These are phyloP conservation scores for Poecilia velifera DNA, from an alignment of 2,797 vertebrate species.

Conservation along the genomic window DNA sequence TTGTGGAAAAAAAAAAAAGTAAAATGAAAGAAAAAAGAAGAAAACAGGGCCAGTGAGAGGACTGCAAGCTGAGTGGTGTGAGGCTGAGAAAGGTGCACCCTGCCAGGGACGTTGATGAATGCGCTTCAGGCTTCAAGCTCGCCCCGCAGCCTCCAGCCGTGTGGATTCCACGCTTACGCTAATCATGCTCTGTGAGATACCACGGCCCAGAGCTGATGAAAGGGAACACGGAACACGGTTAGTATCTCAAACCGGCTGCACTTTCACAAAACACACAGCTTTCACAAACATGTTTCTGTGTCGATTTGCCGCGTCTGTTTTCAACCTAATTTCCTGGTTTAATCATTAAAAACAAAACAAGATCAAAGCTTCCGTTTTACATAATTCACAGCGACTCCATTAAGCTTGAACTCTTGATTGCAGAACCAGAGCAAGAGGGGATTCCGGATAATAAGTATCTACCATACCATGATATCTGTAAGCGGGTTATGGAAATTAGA, in stretches of 20 bases:
- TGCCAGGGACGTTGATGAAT: slow-evolving; percentile 86
- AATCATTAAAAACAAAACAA: slow-evolving; percentile 38
- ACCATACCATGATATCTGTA: slow-evolving; percentile 64
- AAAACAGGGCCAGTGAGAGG: slow-evolving; percentile 59
- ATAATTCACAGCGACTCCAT: slow-evolving; percentile 36
- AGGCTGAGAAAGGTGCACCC: slow-evolving; percentile 82
- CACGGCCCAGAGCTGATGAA: slow-evolving; percentile 83
- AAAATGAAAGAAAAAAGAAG: slow-evolving; percentile 64
- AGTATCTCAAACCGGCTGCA: slow-evolving; percentile 63
- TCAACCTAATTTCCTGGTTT: slow-evolving; percentile 38
- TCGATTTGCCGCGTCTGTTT: slow-evolving; percentile 12
- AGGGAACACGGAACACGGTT: slow-evolving; percentile 57
- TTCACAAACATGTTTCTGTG: slow-evolving; percentile 15
- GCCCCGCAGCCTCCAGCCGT: slow-evolving; percentile 75
- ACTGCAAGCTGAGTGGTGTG: slow-evolving; percentile 70
- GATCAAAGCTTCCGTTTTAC: slow-evolving; percentile 46
- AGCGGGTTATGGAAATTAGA: slow-evolving; percentile 75
- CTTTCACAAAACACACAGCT: slow-evolving; percentile 46
- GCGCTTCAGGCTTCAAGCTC: slow-evolving; percentile 83
- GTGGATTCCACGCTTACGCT: slow-evolving; percentile 79
- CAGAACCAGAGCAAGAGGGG: slow-evolving; percentile 60
- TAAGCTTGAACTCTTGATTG: slow-evolving; percentile 56
- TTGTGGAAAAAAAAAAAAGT: slow-evolving; percentile 18
- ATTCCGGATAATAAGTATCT: slow-evolving; percentile 62
- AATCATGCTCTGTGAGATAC: slow-evolving; percentile 81